Base-by-base conservation (phyloP, 2,797 vertebrate species). In the Sardinella longiceps region DNA sequence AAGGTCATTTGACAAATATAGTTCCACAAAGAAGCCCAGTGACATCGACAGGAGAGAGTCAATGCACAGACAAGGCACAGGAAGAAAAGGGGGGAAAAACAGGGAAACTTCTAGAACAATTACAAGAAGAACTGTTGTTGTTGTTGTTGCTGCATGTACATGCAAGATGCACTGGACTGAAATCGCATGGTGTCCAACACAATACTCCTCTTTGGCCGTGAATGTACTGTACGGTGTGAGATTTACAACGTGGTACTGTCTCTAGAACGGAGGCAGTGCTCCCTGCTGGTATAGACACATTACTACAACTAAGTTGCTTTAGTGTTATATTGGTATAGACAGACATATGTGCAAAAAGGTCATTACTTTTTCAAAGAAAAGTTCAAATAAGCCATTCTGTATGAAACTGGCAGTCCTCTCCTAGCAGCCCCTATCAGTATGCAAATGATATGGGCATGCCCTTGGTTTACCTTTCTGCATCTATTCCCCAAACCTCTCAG, bases 1-100 rank as follows among this genome's bases (percentile, higher is more conserved):
- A 90, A 88, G 82, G 87, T 89, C 89, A 91, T 85, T 87, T 93
- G 91, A 93, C 90, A 86, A 94, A 92, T 92, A 92, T 90, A 91
- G 88, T 82, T 88, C 89, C 37, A 80, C 87, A 45, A 80, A 80
- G 25, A 60, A 15, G 1, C 63, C 81, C 60, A 80, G 82, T 15
- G 15, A 37, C 18, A 33, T 23, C 48, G 28, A 80, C 53, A 48
- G 60, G n/a, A 82, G 5, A 25, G 15, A 53, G 5, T 45, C 5
- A 60, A 82, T 15, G 14, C 30, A 70, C 28, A 70, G 28, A 70
- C 63, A 33, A n/a, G n/a, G 56, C 15, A 66, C 45, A 66, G 43
- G 20, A 28, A 58, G 53, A 77, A 25, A 82, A 33, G 56, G 66
- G 30, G 20, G n/a, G 23, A 28, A 53, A 82, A 74, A 81, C 30